A percentile compares a stretch with the other conserved stretches of the same genome.
Conservation (phyloP, 2,888 invertebrate genomes). For the Lycaena phlaeas region DNA sequence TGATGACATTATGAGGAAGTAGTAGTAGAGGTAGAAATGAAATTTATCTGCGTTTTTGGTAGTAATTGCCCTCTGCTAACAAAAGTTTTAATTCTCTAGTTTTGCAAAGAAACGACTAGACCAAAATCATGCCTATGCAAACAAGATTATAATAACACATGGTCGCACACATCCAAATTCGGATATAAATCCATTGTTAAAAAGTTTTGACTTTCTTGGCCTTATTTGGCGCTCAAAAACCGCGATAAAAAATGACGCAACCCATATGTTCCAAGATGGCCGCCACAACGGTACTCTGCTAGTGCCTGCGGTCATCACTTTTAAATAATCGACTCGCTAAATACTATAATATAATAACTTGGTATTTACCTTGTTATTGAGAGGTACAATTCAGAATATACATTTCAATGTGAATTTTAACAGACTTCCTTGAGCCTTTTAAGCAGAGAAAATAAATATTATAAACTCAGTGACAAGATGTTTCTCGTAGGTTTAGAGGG, state of each 20-base stretch:
- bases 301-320: not conserved
- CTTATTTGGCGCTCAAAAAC: slow-evolving; percentile 5
- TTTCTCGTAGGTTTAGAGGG: too few species aligned
- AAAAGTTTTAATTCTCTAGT: too few species aligned
- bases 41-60: too few species aligned
- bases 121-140: too few species aligned
- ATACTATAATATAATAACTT: too few species aligned
- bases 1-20: too few species aligned
- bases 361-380: not conserved
- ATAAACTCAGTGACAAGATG: too few species aligned
- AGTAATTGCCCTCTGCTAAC: too few species aligned
- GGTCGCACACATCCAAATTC: not conserved
- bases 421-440: not conserved
- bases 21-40: too few species aligned
- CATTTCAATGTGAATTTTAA: not conserved
- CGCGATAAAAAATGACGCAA: slow-evolving; percentile 2
- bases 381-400: slow-evolving; percentile 3
- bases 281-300: slow-evolving; percentile 3
- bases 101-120: too few species aligned
- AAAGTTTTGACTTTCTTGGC: slow-evolving; percentile 6
- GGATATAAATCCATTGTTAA: not conserved
- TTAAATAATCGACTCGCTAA: not conserved
- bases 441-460: too few species aligned
- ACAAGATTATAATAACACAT: too few species aligned
- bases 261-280: slow-evolving; percentile 8